Evolutionary conservation across 2,888 invertebrate species (phyloP).

Genomic region (Limnephilus marmoratus): DNA sequence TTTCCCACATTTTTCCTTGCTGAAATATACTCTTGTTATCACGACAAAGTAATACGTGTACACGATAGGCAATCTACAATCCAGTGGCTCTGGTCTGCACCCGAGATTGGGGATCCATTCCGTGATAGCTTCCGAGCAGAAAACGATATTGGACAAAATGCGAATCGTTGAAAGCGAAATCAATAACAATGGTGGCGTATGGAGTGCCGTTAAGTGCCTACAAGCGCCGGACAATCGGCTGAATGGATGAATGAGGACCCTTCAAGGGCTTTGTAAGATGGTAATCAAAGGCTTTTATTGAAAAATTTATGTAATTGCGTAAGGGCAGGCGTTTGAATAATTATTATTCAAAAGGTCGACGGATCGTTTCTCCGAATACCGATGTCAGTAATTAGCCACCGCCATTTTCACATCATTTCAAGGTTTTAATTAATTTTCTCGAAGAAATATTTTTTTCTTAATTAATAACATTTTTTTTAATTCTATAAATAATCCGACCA

Average conservation of each 20-base stretch:
- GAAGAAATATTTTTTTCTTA: not conserved
- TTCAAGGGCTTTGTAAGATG: slow-evolving; percentile 7
- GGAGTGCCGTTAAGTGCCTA: slow-evolving; percentile 44
- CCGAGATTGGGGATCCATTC: slow-evolving; percentile 30
- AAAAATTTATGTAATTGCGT: not conserved
- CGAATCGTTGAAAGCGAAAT: slow-evolving; percentile 36
- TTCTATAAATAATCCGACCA: not conserved
- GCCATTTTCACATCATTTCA: not conserved
- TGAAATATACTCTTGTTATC: slow-evolving; percentile 19
- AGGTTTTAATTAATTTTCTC: not conserved
- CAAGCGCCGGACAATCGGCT: slow-evolving; percentile 36
- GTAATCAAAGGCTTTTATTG: slow-evolving; percentile 20
- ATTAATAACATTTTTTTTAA: too few species aligned
- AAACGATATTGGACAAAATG: slow-evolving; percentile 45
- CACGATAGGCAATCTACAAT: slow-evolving; percentile 38
- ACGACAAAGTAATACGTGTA: slow-evolving; percentile 36
- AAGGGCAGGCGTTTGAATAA: slow-evolving; percentile 1
- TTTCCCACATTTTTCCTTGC: not conserved
- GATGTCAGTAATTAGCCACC: not conserved
- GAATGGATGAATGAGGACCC: slow-evolving; percentile 33
- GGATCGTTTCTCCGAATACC: not conserved
- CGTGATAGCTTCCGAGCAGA: slow-evolving; percentile 42
- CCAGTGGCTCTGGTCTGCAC: slow-evolving; percentile 22
- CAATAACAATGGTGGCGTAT: slow-evolving; percentile 46
- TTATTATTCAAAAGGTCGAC: not conserved